Percentiles rank a stretch among this genome's conserved stretches.
phyloP scores from a whole-genome alignment of 2,113 vertebrate genomes.

The Plestiodon gilberti region DNA sequence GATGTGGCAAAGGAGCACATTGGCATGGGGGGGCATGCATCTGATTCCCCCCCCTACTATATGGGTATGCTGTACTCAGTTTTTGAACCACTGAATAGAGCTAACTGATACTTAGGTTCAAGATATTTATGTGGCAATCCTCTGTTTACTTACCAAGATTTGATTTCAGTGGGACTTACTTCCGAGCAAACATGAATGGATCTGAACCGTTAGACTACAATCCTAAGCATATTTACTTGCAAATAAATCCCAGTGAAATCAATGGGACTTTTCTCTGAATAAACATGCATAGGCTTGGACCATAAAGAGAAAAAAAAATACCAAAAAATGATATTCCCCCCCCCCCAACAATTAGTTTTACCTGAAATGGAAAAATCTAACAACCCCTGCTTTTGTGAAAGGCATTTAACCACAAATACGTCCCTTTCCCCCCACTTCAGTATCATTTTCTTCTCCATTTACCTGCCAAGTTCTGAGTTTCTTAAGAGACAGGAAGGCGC shows the following conservation, averaged over 20 bases:
- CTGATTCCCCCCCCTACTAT: too few relatives aligned
- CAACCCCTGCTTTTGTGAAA: not conserved
- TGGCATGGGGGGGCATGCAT: too few relatives aligned
- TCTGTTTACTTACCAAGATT: not conserved
- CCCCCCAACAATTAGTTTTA: not conserved
- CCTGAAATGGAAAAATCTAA: not conserved
- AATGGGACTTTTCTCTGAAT: not conserved
- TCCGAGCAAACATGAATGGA: not conserved
- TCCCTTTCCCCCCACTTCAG: not conserved
- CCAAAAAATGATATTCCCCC: not conserved
- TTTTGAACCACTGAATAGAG: not conserved
- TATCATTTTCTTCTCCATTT: not conserved
- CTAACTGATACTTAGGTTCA: too few relatives aligned
- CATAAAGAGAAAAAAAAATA: too few relatives aligned
- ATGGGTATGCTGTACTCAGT: not conserved
- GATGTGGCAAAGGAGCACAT: not conserved
- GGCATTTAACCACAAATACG: not conserved
- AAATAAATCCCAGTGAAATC: not conserved
- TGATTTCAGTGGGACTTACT: not conserved
- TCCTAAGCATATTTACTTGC: not conserved
- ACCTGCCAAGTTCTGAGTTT: slow-evolving; percentile 1
- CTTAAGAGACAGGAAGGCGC: not conserved
- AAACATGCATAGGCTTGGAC: not conserved
- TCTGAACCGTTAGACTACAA: not conserved
- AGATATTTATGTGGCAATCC: not conserved